A percentile compares a stretch with the other conserved stretches of the same genome.
These are phyloP conservation scores for Hirtodrosophila confusa DNA, from an alignment of 2,888 invertebrate species.

Conservation along the genomic window DNA sequence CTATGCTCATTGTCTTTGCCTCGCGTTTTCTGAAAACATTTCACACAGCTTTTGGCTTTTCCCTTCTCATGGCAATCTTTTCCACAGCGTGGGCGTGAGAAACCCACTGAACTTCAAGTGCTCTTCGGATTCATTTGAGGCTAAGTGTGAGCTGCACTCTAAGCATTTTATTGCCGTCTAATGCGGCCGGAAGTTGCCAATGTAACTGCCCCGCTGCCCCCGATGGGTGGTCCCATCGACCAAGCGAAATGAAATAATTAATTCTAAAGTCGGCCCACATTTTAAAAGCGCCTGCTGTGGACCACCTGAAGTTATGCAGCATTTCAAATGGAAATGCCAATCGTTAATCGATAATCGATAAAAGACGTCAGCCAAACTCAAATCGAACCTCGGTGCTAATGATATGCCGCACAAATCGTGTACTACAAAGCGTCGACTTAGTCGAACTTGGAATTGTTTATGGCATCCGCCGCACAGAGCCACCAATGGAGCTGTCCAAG, in stretches of 20 bases:
- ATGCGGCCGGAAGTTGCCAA: conserved; percentile 65
- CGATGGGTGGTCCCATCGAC: conserved; percentile 36
- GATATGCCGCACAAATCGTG: conserved; percentile 38
- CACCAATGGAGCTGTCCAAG: conserved; percentile 32
- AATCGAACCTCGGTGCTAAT: conserved; percentile 33
- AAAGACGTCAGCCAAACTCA: conserved; percentile 19
- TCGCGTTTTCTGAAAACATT: conserved; percentile 32
- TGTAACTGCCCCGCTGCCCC: conserved; percentile 15
- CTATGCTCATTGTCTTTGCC: conserved; percentile 30
- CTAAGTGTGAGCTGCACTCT: conserved; percentile 27
- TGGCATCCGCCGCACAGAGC: conserved; percentile 66
- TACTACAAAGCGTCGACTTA: conserved; percentile 9
- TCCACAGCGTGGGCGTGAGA: conserved; percentile 73
- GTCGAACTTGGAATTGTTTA: conserved; percentile 49
- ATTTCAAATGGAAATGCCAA: conserved; percentile 15
- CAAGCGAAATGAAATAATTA: conserved; percentile 39
- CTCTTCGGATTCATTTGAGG: conserved; percentile 42
- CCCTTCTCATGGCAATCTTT: conserved; percentile 63
- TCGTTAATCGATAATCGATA: conserved; percentile 34
- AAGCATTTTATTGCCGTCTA: conserved; percentile 45
- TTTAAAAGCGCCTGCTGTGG: conserved; percentile 39
- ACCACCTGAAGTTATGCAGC: conserved; percentile 52
- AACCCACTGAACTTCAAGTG: conserved; percentile 72
- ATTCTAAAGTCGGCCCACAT: conserved; percentile 8
- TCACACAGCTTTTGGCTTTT: conserved; percentile 70